phyloP scores from a whole-genome alignment of 1,140 invertebrate species.

The Adoxophyes honmai region DNA sequence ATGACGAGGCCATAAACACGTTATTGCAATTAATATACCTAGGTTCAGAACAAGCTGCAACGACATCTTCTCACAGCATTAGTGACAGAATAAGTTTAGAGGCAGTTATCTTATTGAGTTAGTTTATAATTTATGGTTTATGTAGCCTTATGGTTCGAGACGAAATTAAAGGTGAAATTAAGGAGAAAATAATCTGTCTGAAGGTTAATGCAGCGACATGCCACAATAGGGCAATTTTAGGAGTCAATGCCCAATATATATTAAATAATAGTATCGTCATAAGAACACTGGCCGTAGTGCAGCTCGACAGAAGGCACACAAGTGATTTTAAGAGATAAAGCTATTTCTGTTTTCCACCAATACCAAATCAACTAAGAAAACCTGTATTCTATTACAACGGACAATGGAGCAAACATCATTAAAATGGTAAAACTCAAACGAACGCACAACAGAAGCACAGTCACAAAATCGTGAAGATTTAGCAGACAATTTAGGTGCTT shows the following conservation, averaged over 20 bases:
- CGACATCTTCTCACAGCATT: neutral
- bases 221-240: neutral
- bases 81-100: neutral
- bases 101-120: no score
- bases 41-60: neutral
- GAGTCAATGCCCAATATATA: conserved; percentile 2
- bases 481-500: neutral
- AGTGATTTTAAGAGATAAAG: neutral
- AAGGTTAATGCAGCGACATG: neutral
- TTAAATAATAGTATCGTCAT: neutral
- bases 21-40: neutral
- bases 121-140: no score
- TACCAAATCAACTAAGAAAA: neutral
- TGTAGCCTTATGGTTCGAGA: neutral
- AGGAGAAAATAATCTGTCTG: neutral
- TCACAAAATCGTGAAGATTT: neutral
- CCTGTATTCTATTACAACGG: neutral
- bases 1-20: neutral
- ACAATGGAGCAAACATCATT: neutral
- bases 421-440: conserved; percentile 2
- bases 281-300: neutral
- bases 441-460: neutral
- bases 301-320: conserved; percentile 1
- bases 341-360: neutral
- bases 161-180: neutral